Evolutionary conservation across 92 coral and sea anemone genomes (phyloP).

Genomic region (Epizoanthus rinbou): DNA sequence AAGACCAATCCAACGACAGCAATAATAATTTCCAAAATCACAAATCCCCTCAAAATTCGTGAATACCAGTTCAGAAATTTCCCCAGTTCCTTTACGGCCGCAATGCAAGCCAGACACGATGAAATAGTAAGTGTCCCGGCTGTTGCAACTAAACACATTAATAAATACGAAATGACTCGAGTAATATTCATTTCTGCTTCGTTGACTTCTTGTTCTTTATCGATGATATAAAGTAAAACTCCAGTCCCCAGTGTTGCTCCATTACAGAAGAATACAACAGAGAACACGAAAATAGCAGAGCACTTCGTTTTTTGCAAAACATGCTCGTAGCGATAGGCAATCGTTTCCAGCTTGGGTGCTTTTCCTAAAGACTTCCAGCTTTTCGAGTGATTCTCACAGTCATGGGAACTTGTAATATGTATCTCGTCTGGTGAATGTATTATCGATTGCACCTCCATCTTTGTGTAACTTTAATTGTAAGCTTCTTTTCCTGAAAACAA

Average conservation of each 20-base stretch:
- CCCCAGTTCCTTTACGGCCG: not conserved
- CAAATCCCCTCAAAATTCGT: conserved; percentile 7
- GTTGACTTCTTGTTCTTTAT: conserved; percentile 9
- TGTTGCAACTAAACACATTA: not conserved
- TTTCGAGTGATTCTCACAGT: not conserved
- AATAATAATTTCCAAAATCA: conserved; percentile 16
- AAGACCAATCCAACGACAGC: conserved; percentile 10
- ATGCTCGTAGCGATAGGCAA: not conserved
- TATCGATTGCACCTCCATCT: conserved; percentile 7
- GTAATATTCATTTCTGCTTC: conserved; percentile 8
- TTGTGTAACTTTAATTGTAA: not conserved
- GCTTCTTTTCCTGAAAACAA: not conserved
- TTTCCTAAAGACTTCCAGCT: not conserved
- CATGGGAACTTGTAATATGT: not conserved
- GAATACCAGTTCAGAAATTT: conserved; percentile 13
- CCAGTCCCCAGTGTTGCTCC: conserved; percentile 4
- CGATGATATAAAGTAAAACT: conserved; percentile 25
- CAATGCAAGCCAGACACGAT: conserved; percentile 28
- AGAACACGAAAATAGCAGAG: conserved; percentile 6
- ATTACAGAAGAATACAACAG: not conserved
- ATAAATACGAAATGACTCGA: not conserved
- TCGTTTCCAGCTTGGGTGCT: not conserved
- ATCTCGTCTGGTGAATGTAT: not conserved
- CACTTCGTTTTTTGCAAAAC: not conserved
- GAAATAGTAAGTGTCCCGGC: conserved; percentile 4